phyloP scores from a whole-genome alignment of 2,888 invertebrate genomes.

The Drosophila aldrichi region DNA sequence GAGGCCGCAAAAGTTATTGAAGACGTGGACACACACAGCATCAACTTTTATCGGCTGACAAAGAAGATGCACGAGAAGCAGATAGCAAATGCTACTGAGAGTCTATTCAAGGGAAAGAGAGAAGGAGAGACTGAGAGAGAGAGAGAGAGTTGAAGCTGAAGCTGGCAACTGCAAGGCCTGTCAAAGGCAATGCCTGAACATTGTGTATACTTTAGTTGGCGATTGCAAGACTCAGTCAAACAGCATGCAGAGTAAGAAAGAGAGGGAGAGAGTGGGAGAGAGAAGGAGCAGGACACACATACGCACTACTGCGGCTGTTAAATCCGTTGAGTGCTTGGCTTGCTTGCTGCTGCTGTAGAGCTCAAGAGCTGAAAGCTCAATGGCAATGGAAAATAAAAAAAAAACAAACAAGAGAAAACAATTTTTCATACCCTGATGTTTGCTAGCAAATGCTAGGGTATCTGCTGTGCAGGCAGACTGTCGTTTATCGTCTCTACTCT shows the following conservation, averaged over 20 bases:
- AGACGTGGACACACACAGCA: conserved; percentile 27
- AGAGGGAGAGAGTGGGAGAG: conserved; percentile 1
- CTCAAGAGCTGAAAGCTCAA: conserved; percentile 20
- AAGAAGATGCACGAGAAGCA: conserved; percentile 16
- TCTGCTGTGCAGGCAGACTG: not conserved
- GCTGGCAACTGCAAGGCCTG: conserved; percentile 42
- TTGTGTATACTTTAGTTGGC: conserved; percentile 33
- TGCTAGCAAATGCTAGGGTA: not conserved
- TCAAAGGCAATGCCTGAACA: conserved; percentile 52
- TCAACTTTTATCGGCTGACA: conserved; percentile 49
- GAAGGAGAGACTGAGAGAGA: not conserved
- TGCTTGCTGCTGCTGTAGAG: conserved; percentile 23
- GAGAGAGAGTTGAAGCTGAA: not conserved
- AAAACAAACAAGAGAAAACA: conserved; percentile 30
- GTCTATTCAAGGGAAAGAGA: not conserved
- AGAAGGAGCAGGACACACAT: not conserved
- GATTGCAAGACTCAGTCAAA: not conserved
- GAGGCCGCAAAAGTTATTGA: conserved; percentile 34
- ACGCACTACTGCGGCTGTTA: conserved; percentile 13
- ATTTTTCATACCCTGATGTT: conserved; percentile 16
- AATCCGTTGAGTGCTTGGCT: conserved; percentile 41
- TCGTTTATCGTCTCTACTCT: too few species aligned
- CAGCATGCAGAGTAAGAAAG: not conserved
- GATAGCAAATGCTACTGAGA: conserved; percentile 12
- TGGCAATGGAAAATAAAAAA: conserved; percentile 9